These are phyloP conservation scores for Hydriomena furcata DNA, from an alignment of 2,888 invertebrate genomes.

Conservation along the genomic window DNA sequence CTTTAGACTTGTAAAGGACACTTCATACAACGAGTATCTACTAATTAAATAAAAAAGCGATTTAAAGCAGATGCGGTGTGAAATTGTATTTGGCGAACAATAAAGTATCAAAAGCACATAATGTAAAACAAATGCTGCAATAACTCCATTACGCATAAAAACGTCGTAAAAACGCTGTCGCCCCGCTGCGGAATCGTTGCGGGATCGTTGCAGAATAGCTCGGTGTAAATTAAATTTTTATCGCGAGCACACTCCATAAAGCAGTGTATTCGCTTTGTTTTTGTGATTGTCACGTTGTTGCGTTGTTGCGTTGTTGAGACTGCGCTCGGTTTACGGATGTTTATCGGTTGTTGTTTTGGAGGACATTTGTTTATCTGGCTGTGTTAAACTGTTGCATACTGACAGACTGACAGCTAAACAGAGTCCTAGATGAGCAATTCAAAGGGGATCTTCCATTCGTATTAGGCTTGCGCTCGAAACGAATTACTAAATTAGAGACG, in stretches of 20 bases:
- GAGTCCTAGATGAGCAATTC: too few species aligned
- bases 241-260: conserved; percentile 21
- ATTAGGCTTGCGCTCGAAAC: too few species aligned
- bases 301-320: not conserved
- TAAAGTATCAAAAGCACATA: conserved; percentile 15
- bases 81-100: conserved; percentile 3
- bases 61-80: too few species aligned
- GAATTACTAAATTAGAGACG: too few species aligned
- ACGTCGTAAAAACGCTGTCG: conserved; percentile 15
- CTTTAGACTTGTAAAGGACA: too few species aligned
- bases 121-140: conserved; percentile 16
- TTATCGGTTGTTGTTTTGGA: conserved; percentile 5
- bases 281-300: conserved; percentile 12
- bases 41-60: too few species aligned
- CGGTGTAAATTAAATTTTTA: conserved; percentile 23
- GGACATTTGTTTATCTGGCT: not conserved
- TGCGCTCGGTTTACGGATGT: conserved; percentile 1
- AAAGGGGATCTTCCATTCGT: too few species aligned
- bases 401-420: too few species aligned
- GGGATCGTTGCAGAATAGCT: conserved; percentile 8
- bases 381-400: not conserved
- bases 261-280: conserved; percentile 17
- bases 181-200: conserved; percentile 3
- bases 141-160: conserved; percentile 15
- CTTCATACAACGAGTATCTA: too few species aligned